Conservation (phyloP, 2,888 invertebrate species). For the Diloba caeruleocephala region DNA sequence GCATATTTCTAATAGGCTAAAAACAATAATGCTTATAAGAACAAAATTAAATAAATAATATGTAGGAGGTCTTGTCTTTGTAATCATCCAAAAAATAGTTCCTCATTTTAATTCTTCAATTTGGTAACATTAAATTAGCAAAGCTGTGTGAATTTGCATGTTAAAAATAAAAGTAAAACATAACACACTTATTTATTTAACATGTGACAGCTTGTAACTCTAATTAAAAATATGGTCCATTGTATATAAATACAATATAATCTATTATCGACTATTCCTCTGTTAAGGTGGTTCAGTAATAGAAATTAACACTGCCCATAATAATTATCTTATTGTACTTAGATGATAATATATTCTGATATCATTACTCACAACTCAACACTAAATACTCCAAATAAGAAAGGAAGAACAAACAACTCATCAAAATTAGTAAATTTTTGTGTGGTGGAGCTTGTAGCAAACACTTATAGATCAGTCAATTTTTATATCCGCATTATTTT, state of each 20-base stretch:
- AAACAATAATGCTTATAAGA: constrained; percentile 36
- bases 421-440: too few relatives aligned
- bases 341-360: too few relatives aligned
- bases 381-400: too few relatives aligned
- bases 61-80: neutral
- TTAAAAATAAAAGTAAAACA: constrained; percentile 20
- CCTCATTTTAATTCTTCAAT: constrained; percentile 8
- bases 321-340: constrained; percentile 2
- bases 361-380: too few relatives aligned
- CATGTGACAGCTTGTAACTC: constrained; percentile 3
- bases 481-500: too few relatives aligned
- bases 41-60: neutral
- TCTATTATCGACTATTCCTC: constrained; percentile 46
- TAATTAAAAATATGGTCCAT: constrained; percentile 20
- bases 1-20: constrained; percentile 72
- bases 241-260: constrained; percentile 42
- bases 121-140: constrained; percentile 22
- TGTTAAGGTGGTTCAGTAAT: constrained; percentile 23
- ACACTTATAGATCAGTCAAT: too few relatives aligned
- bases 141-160: constrained; percentile 13
- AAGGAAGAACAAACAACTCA: too few relatives aligned
- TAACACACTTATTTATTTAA: constrained; percentile 15
- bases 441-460: too few relatives aligned
- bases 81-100: constrained; percentile 6
- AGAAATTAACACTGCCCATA: constrained; percentile 18